Evolutionary conservation across 2,888 invertebrate genomes (phyloP), one percentile per base, ranked within the genome.

Genomic region (Cheilosia pagana): DNA sequence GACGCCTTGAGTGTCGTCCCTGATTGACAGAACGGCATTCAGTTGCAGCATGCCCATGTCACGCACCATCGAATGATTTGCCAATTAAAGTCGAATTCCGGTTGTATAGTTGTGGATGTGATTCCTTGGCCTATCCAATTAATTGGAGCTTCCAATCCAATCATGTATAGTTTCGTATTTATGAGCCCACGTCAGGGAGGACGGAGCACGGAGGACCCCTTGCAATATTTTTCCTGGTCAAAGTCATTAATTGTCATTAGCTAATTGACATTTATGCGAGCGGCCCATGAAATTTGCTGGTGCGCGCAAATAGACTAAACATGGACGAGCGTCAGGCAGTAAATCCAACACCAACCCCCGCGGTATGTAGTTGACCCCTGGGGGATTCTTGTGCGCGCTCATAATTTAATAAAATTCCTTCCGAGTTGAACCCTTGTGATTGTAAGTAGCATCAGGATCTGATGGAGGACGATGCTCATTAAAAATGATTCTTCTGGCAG

Each of bases 181-280:
- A 79, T 79, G 60, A 74, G 45, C 14, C 23, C 19, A 52, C 62
- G 52, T 53, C 63, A 31, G 25, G 28, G 50, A 43, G 60, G 67
- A 8, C 14, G 28, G 50, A 43, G 60, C 59, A 8, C 14, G 39
- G 41, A 43, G 60, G 67, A 14, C 14, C 28, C 43, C 16, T 41
- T 72, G 77, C 31, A 50, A 59, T 67, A 68, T 50, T 79, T 63
- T 48, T 48, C 16, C 31, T 55, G 62, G 35, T 55, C 76, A 45
- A 55, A 43, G 55, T 57, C 85, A 85, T 85, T 85, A 81, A 85
- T 85, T 85, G 81, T 81, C 85, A 85, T 85, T 85, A 81, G 81
- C 85, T 85, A 85, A 85, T 85, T 85, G 85, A 85, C 85, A 85
- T 85, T 85, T 81, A 85, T 81, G 81, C 74, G 79, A n/a, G n/a